A percentile compares a stretch with the other conserved stretches of the same genome.
phyloP scores from a whole-genome alignment of 2,113 vertebrate genomes.

The Rostratula benghalensis region DNA sequence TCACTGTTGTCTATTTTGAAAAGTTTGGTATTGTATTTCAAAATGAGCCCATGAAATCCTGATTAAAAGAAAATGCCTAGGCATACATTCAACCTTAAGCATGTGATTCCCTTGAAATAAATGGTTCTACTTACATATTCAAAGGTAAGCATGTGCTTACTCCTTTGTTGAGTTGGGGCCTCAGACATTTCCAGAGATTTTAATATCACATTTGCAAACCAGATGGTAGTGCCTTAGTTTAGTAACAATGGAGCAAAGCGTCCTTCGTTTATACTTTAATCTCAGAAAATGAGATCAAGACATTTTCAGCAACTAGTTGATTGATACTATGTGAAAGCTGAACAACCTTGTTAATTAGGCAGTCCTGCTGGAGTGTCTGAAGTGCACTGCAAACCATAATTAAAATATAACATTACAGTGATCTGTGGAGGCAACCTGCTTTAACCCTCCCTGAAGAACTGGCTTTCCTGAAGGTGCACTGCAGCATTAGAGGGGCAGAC shows the following conservation, averaged over 20 bases:
- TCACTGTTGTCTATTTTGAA: background rate
- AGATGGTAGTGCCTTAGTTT: conserved; percentile 71
- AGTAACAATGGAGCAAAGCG: conserved; percentile 71
- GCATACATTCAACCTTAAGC: background rate
- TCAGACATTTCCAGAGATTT: conserved; percentile 44
- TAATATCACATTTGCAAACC: conserved; percentile 71
- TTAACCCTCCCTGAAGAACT: background rate
- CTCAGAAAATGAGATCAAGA: conserved; percentile 73
- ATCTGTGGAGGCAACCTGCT: conserved; percentile 30
- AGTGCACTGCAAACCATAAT: conserved; percentile 36
- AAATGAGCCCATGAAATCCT: background rate
- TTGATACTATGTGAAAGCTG: conserved; percentile 69
- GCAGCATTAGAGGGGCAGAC: conserved; percentile 32
- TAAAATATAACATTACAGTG: conserved; percentile 50
- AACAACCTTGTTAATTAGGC: conserved; percentile 67
- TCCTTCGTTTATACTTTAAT: conserved; percentile 71
- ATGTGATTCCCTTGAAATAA: conserved; percentile 1
- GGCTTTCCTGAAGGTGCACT: conserved; percentile 52
- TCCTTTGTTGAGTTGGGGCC: background rate
- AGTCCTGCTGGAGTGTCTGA: conserved; percentile 38
- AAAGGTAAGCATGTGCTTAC: conserved; percentile 39
- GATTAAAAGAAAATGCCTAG: background rate
- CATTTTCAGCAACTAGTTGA: conserved; percentile 67
- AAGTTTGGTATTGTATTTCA: conserved; percentile 10
- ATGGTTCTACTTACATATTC: background rate